phyloP scores from a whole-genome alignment of 1,140 invertebrate species.

The Pomacea maculata region DNA sequence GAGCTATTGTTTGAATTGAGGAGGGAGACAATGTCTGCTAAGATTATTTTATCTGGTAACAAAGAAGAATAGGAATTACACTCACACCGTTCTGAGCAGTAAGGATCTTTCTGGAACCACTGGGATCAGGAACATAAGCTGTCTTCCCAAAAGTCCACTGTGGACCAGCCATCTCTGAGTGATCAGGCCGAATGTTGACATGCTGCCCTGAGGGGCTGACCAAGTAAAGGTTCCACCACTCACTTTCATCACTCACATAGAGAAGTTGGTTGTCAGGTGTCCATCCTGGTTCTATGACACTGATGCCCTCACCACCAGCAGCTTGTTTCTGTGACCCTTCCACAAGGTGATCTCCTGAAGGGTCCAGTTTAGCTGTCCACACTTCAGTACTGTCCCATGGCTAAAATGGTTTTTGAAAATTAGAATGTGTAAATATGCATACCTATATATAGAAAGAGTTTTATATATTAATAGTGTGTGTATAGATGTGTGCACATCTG shows the following conservation, averaged over 20 bases:
- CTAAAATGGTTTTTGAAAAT: slow-evolving; percentile 38
- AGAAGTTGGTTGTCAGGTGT: slow-evolving; percentile 52
- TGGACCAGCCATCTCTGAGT: slow-evolving; percentile 55
- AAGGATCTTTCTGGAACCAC: slow-evolving; percentile 43
- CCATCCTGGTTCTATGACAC: slow-evolving; percentile 60
- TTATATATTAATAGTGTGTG: too few species aligned
- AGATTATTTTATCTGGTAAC: not conserved
- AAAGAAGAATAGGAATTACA: not conserved
- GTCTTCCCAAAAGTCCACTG: slow-evolving; percentile 55
- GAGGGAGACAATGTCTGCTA: not conserved
- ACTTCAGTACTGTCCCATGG: slow-evolving; percentile 64
- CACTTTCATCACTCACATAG: slow-evolving; percentile 59
- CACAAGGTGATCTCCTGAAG: slow-evolving; percentile 40
- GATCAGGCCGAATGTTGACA: slow-evolving; percentile 45
- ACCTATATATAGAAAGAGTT: not conserved
- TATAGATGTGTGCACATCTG: not conserved
- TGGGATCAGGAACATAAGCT: slow-evolving; percentile 48
- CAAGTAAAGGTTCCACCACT: slow-evolving; percentile 65
- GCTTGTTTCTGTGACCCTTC: slow-evolving; percentile 33
- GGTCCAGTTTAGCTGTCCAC: slow-evolving; percentile 48
- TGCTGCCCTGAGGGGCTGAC: slow-evolving; percentile 48
- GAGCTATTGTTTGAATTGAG: not conserved
- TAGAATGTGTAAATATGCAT: not conserved
- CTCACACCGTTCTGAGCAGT: slow-evolving; percentile 35
- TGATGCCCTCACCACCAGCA: slow-evolving; percentile 43